Conservation (phyloP, 1,140 invertebrate genomes). For the Papilio helenus region DNA sequence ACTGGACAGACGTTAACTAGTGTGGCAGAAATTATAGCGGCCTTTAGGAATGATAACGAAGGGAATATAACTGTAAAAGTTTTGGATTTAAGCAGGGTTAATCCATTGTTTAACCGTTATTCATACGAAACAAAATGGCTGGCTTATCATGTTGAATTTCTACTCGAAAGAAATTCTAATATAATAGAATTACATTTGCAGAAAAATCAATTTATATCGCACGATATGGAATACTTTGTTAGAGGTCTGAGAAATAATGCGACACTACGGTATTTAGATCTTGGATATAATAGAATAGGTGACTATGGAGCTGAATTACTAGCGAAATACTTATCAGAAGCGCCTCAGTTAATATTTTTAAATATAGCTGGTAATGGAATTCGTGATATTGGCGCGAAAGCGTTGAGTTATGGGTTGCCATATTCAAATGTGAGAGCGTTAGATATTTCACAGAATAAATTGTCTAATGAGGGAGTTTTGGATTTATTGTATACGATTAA, state of each 20-base stretch:
- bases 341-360: conserved; percentile 76
- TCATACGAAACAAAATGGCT: conserved; percentile 75
- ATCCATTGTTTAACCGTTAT: conserved; percentile 74
- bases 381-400: conserved; percentile 81
- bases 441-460: conserved; percentile 83
- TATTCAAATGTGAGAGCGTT: conserved; percentile 82
- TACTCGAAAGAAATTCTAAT: conserved; percentile 72
- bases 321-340: conserved; percentile 79
- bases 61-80: conserved; percentile 75
- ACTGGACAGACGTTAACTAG: conserved; percentile 81
- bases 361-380: conserved; percentile 84
- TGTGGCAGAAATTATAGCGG: conserved; percentile 77
- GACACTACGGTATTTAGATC: conserved; percentile 81
- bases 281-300: conserved; percentile 84
- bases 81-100: conserved; percentile 83
- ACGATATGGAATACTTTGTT: conserved; percentile 83
- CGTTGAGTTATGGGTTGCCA: conserved; percentile 80
- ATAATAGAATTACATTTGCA: conserved; percentile 84
- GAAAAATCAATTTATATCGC: conserved; percentile 84
- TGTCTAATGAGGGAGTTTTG: conserved; percentile 78
- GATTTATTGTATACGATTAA: conserved; percentile 83
- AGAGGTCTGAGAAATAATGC: conserved; percentile 79
- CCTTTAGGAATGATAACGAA: conserved; percentile 71
- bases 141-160: conserved; percentile 71
- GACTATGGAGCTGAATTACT: conserved; percentile 82